Percentiles rank a stretch among this genome's conserved stretches.
These are phyloP conservation scores for Falco punctatus DNA, from an alignment of 2,113 vertebrate genomes.

Conservation along the genomic window DNA sequence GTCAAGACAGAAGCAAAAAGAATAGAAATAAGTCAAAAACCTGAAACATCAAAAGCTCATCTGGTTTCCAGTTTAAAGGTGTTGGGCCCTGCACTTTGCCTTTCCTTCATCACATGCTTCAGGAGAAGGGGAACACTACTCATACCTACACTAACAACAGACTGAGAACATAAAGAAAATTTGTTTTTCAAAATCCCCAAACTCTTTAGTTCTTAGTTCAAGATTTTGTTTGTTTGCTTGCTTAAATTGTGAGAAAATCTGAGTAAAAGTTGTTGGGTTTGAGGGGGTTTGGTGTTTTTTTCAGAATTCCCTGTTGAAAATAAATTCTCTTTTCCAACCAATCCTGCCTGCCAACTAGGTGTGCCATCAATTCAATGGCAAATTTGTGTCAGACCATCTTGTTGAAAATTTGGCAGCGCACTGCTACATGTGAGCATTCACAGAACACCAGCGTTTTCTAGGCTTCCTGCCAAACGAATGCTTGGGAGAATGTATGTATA, in stretches of 20 bases:
- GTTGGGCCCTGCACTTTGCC: not conserved
- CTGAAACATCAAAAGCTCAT: not conserved
- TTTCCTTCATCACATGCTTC: not conserved
- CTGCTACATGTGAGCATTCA: constrained; percentile 22
- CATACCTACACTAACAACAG: not conserved
- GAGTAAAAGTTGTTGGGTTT: not conserved
- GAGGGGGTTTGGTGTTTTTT: not conserved
- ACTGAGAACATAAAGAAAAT: not conserved
- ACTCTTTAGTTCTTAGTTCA: not conserved
- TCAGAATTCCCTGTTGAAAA: not conserved
- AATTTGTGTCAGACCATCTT: constrained; percentile 51
- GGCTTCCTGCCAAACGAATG: constrained; percentile 55
- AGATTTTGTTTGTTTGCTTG: not conserved
- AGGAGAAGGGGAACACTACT: not conserved
- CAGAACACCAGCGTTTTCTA: constrained; percentile 60
- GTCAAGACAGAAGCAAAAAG: not conserved
- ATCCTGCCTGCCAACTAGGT: constrained; percentile 38
- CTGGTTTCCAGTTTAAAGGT: not conserved
- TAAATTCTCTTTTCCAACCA: not conserved
- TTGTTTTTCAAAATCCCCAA: not conserved
- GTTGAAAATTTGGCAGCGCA: constrained; percentile 48
- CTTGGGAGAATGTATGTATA: constrained; percentile 35
- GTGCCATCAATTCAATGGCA: constrained; percentile 34
- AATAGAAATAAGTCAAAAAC: not conserved
- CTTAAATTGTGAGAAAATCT: not conserved